phyloP scores from a whole-genome alignment of 1,140 invertebrate genomes.

The Plodia interpunctella region DNA sequence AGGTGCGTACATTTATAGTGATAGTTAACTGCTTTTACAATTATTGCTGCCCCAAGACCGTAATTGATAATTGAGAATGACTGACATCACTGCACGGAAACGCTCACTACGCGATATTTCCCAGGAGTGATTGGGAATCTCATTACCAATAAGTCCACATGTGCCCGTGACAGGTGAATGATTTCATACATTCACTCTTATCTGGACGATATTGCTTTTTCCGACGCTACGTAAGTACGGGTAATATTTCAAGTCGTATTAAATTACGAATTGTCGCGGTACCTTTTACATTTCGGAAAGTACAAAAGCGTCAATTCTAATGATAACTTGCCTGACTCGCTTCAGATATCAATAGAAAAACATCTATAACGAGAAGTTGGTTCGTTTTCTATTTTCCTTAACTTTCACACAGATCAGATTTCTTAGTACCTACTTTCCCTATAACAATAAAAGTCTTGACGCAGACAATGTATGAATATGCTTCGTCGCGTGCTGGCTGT shows the following conservation, averaged over 20 bases:
- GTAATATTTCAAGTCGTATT: background rate
- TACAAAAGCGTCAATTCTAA: no score
- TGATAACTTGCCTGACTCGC: no score
- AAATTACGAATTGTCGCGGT: no score
- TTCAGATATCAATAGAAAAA: no score
- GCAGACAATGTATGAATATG: background rate
- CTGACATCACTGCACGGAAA: slow-evolving; percentile 35
- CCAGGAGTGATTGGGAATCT: slow-evolving; percentile 53
- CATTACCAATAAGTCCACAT: slow-evolving; percentile 54
- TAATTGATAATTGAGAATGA: slow-evolving; percentile 29
- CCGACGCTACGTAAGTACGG: background rate
- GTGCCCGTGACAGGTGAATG: slow-evolving; percentile 48
- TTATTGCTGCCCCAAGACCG: background rate
- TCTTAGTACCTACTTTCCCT: no score
- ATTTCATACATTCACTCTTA: slow-evolving; percentile 17
- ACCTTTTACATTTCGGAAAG: no score
- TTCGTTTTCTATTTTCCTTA: no score
- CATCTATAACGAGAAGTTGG: no score
- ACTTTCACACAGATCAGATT: no score
- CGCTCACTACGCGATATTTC: slow-evolving; percentile 42
- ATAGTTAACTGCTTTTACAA: background rate
- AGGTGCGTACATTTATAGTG: no score
- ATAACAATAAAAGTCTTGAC: background rate
- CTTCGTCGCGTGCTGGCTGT: background rate
- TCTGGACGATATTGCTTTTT: background rate